Evolutionary conservation across 2,113 vertebrate genomes (phyloP).

Genomic region (Nanger granti): DNA sequence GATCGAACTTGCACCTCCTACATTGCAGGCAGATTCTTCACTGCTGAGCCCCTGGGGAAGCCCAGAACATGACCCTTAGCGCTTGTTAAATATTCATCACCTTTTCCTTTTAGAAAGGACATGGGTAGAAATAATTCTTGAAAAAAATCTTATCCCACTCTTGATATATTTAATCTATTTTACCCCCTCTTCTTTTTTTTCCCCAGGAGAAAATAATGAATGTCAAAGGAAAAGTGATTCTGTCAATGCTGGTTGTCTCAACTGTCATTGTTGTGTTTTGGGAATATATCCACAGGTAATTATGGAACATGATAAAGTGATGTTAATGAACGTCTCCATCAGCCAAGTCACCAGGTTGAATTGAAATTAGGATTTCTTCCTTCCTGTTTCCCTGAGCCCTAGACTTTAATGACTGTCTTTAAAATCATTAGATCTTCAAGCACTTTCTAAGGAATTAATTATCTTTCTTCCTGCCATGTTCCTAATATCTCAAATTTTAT

Average conservation of each 20-base stretch:
- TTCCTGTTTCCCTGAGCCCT: neutral
- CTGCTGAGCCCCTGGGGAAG: neutral
- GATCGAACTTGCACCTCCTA: neutral
- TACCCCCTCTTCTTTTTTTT: neutral
- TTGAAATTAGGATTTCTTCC: neutral
- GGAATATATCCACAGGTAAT: constrained; percentile 72
- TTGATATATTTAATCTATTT: neutral
- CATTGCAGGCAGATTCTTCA: neutral
- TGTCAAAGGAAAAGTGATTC: constrained; percentile 61
- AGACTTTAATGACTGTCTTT: neutral
- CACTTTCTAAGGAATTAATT: neutral
- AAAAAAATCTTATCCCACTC: neutral
- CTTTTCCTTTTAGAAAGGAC: neutral
- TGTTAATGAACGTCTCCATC: neutral
- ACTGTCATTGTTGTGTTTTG: constrained; percentile 57
- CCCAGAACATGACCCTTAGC: neutral
- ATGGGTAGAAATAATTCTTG: neutral
- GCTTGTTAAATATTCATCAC: neutral
- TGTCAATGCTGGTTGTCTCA: constrained; percentile 53
- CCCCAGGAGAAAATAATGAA: constrained; percentile 65
- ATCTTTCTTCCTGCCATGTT: neutral
- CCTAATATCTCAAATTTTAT: neutral
- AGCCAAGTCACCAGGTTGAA: neutral
- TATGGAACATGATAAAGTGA: neutral
- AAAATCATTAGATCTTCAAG: neutral